Base-by-base conservation (phyloP, 35 echinoderm and acorn worm genomes). In the Acanthaster planci region DNA sequence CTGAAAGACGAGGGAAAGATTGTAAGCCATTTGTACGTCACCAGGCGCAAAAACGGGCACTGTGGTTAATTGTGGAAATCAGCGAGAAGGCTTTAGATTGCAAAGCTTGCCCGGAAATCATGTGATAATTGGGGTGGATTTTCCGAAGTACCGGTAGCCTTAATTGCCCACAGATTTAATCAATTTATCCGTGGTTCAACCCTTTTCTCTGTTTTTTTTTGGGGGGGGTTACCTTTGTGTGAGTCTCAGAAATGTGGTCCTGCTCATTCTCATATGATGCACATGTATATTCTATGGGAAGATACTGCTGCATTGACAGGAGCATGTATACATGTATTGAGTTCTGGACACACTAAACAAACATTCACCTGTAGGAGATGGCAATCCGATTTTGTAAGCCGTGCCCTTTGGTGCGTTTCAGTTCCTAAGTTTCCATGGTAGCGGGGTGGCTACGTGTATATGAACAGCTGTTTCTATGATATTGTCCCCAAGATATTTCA, bases 401-500 rank as follows among this genome's bases (percentile, higher is more conserved):
- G 30, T 72, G 64, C 64, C 64, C 64, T 72, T 31, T 12, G 34
- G 64, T 72, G 23, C 23, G 23, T 31, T 72, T 72, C 64, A 31
- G 4, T 72, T 19, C 26, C 26, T 29, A 34, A 31, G 64, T 72
- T 72, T 14, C 64, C 64, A 72, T 72, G 64, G 64, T 14, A 34
- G 34, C 64, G 12, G n/a, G n/a, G n/a, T n/a, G n/a, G n/a, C n/a
- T 31, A 21, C 14, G 64, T 19, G 19, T 72, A 72, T 72, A 72
- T 72, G 64, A 72, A 72, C 64, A 72, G 64, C 64, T 72, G 64
- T 72, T 72, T 72, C 64, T 29, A 29, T 72, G 64, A 34, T 72
- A 35, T 72, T 72, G 26, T 26, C 64, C 64, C 14, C 64, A 21
- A 29, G 64, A 72, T 72, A 72, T 31, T 72, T 72, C 34, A 14